Conservation (phyloP, 2,888 invertebrate species). For the Drosophila ezoana region DNA sequence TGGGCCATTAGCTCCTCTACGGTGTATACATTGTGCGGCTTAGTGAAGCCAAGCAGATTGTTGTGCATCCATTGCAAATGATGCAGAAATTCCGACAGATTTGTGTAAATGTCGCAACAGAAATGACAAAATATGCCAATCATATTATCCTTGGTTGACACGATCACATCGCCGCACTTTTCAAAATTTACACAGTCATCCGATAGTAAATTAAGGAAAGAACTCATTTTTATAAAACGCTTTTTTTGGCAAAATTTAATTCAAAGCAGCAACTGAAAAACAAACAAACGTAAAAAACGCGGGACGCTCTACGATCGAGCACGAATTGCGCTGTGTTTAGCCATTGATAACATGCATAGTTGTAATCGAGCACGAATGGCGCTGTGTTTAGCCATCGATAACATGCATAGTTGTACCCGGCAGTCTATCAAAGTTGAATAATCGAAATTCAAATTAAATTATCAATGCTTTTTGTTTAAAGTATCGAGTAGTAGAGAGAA, state of each 20-base stretch:
- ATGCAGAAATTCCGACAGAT: slow-evolving; percentile 56
- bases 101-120: slow-evolving; percentile 54
- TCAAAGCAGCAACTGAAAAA: slow-evolving; percentile 5
- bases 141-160: slow-evolving; percentile 55
- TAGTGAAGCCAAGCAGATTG: slow-evolving; percentile 52
- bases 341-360: not conserved
- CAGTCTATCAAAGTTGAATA: not conserved
- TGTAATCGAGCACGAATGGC: not conserved
- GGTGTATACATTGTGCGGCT: slow-evolving; percentile 54
- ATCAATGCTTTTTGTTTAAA: not conserved
- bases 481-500: slow-evolving; percentile 7
- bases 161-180: slow-evolving; percentile 74
- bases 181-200: slow-evolving; percentile 49
- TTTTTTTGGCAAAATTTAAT: not conserved
- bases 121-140: slow-evolving; percentile 63
- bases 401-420: not conserved
- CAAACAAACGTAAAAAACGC: slow-evolving; percentile 21
- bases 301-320: slow-evolving; percentile 5
- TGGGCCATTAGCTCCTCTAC: slow-evolving; percentile 62
- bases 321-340: not conserved
- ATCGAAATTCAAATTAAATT: slow-evolving; percentile 15
- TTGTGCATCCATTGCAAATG: slow-evolving; percentile 62
- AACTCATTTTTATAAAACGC: slow-evolving; percentile 43
- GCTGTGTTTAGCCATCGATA: not conserved
- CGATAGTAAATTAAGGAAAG: slow-evolving; percentile 22